Percentiles rank a stretch among this genome's conserved stretches.
These are phyloP conservation scores for Protobothrops mucrosquamatus DNA, from an alignment of 2,113 vertebrate species.

Conservation along the genomic window DNA sequence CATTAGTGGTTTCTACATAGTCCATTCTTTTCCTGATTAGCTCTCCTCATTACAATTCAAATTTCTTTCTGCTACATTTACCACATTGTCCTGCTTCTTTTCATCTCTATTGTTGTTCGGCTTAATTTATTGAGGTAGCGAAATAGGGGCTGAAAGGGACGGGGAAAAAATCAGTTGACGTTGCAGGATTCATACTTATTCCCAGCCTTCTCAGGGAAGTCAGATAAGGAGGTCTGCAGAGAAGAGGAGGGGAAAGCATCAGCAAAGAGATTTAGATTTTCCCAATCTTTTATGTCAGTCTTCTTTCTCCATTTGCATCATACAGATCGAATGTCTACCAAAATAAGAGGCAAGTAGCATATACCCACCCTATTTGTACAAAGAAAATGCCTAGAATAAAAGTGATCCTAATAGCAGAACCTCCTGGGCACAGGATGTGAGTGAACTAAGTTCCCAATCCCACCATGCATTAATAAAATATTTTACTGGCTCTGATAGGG, in stretches of 20 bases:
- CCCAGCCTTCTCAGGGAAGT: neutral
- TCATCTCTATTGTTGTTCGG: constrained; percentile 59
- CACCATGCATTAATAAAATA: neutral
- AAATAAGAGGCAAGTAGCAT: neutral
- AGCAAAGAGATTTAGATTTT: neutral
- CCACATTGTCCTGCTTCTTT: constrained; percentile 64
- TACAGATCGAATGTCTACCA: neutral
- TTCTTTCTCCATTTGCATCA: neutral
- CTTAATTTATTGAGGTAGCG: constrained; percentile 59
- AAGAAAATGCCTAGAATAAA: neutral
- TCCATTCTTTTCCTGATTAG: constrained; percentile 69
- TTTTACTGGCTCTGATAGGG: neutral
- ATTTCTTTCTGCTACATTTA: constrained; percentile 69
- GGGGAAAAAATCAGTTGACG: neutral
- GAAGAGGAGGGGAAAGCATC: neutral
- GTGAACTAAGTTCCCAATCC: neutral
- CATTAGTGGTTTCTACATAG: constrained; percentile 64
- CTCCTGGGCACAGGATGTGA: neutral
- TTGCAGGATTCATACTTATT: constrained; percentile 6
- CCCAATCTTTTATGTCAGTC: neutral
- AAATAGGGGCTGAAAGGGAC: constrained; percentile 10
- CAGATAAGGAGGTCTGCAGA: neutral
- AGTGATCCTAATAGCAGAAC: neutral
- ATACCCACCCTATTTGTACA: neutral
- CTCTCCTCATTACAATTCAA: constrained; percentile 66